Base-by-base conservation (phyloP, 2,113 vertebrate species). In the Genyomyrus donnyi region DNA sequence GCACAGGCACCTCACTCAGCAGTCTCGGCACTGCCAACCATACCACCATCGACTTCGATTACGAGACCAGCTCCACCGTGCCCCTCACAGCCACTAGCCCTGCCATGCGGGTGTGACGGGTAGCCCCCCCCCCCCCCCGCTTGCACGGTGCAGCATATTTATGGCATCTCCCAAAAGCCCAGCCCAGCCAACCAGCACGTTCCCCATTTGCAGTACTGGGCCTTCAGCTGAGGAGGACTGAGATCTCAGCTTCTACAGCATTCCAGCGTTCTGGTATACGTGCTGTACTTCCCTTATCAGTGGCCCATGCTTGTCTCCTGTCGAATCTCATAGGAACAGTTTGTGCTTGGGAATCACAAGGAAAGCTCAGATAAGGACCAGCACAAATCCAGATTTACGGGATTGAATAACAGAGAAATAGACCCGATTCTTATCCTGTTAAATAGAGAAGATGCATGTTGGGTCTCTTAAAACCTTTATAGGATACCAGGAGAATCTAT, bases 11-110 rank as follows among this genome's bases (percentile, higher is more conserved):
- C 80, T 96, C 96, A 58, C 94, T 96, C 94, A 97, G 96, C 94
- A 97, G 96, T 92, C 92, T 95, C 89, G 94, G 94, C 90, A 94
- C 96, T 9, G 42, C 91, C 89, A 96, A 96, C 91, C 95, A 96
- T 91, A 95, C 96, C 53, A 62, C 94, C 89, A 94, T 97, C 87
- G 97, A 97, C 92, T 89, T 97, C 91, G 96, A 97, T 93, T 97
- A 96, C 42, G 96, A 97, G 91, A 96, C 95, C 15, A 95, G 96
- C 77, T 97, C 97, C 90, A 96, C 96, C 0, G 94, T 93, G 1
- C 96, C 97, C n/a, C 97, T 97, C 46, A 96, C 96, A 2, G 94
- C 93, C 66, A 95, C 96, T 21, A 94, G 95, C 3, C 95, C 96
- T 0, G 94, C 94, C 0, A 92, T 96, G 90, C 93, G 95, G 70